These are phyloP conservation scores for Plodia interpunctella DNA, from an alignment of 1,140 invertebrate species.

Conservation along the genomic window DNA sequence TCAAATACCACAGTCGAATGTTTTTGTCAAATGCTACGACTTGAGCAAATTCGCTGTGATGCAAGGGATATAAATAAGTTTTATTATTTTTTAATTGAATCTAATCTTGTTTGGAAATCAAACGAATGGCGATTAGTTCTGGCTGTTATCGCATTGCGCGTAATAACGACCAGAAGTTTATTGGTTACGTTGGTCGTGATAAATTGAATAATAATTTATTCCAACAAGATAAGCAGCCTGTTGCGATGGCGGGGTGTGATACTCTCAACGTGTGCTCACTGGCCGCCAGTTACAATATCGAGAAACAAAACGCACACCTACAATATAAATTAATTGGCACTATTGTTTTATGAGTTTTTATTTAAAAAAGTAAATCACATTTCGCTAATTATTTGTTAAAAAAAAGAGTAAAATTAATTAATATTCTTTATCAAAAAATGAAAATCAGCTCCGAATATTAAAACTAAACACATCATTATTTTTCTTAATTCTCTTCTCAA, in stretches of 20 bases:
- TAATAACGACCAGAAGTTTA: constrained; percentile 71
- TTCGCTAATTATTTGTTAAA: too few species aligned
- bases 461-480: too few species aligned
- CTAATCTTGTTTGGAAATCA: constrained; percentile 13
- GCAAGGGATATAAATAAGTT: constrained; percentile 2
- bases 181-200: constrained; percentile 57
- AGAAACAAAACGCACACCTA: constrained; percentile 19
- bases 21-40: constrained; percentile 6
- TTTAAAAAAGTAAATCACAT: too few species aligned
- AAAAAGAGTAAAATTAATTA: too few species aligned
- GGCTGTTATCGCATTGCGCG: constrained; percentile 51
- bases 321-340: too few species aligned
- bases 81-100: constrained; percentile 11
- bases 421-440: too few species aligned
- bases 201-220: constrained; percentile 76
- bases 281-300: constrained; percentile 30
- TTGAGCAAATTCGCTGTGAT: not conserved
- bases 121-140: constrained; percentile 37
- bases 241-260: constrained; percentile 44
- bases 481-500: too few species aligned
- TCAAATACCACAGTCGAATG: not conserved
- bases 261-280: constrained; percentile 39
- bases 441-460: too few species aligned
- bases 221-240: constrained; percentile 52
- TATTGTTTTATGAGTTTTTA: too few species aligned